These are phyloP conservation scores for Lithodes maja DNA, from an alignment of 2,888 invertebrate genomes.

Conservation along the genomic window DNA sequence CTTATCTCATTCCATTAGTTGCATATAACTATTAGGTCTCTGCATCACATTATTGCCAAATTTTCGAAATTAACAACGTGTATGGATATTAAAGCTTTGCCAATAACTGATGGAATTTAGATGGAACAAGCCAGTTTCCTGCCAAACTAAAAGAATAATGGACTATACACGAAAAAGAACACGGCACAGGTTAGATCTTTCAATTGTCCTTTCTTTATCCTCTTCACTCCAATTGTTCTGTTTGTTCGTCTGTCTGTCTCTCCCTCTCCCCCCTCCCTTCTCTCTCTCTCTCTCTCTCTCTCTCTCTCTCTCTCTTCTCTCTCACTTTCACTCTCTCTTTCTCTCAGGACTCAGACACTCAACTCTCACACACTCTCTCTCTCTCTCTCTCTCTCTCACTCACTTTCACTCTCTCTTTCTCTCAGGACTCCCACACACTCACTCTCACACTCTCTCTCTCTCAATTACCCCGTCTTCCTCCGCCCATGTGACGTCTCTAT, in stretches of 20 bases:
- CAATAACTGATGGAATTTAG: too few relatives aligned
- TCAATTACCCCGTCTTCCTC: not conserved
- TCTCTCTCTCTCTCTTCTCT: not conserved
- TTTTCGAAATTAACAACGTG: too few relatives aligned
- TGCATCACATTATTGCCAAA: too few relatives aligned
- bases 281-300: conserved; percentile 8
- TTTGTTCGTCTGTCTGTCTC: not conserved
- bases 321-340: not conserved
- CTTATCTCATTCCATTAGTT: too few relatives aligned
- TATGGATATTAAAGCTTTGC: too few relatives aligned
- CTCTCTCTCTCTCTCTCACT: not conserved
- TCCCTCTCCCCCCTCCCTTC: conserved; percentile 3
- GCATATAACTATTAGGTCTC: too few relatives aligned
- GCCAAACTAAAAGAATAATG: too few relatives aligned
- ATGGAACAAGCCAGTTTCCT: too few relatives aligned
- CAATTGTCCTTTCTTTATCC: not conserved
- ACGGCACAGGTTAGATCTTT: too few relatives aligned
- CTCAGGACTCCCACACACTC: not conserved
- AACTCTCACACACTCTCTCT: not conserved
- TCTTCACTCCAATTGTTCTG: not conserved
- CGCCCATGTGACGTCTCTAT: not conserved
- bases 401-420: not conserved
- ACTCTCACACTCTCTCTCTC: conserved; percentile 4
- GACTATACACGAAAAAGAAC: too few relatives aligned
- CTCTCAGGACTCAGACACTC: not conserved